phyloP scores from a whole-genome alignment of 2,888 invertebrate species.

The Coleophora flavipennella region DNA sequence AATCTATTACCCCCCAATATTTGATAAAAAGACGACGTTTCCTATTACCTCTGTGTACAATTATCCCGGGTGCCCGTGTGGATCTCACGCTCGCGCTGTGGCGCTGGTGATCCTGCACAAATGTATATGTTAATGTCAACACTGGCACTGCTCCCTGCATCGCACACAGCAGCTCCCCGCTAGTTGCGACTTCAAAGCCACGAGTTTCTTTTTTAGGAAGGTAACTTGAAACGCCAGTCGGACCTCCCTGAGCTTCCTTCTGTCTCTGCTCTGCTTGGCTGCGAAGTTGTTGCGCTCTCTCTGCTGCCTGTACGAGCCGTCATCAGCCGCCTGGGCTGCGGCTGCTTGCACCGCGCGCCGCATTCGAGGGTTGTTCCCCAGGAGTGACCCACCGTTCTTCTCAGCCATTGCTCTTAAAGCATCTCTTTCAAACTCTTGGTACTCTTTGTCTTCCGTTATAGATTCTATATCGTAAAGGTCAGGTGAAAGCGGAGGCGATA shows the following conservation, averaged over 20 bases:
- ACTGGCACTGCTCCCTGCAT: slow-evolving; percentile 21
- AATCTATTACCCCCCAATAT: too few relatives aligned
- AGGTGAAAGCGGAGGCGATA: slow-evolving; percentile 60
- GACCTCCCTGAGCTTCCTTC: slow-evolving; percentile 91
- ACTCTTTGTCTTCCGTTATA: slow-evolving; percentile 70
- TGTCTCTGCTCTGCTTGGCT: slow-evolving; percentile 93
- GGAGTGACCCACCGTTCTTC: slow-evolving; percentile 70
- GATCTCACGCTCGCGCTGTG: too few relatives aligned
- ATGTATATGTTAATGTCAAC: too few relatives aligned
- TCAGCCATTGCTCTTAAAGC: slow-evolving; percentile 78
- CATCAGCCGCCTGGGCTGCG: slow-evolving; percentile 62
- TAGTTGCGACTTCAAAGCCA: slow-evolving; percentile 31
- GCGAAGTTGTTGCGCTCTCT: slow-evolving; percentile 94
- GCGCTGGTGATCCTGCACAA: too few relatives aligned
- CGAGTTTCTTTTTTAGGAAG: slow-evolving; percentile 69
- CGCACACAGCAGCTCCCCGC: slow-evolving; percentile 24
- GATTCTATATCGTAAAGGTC: slow-evolving; percentile 39
- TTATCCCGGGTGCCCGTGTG: too few relatives aligned
- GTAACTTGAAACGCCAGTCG: slow-evolving; percentile 92
- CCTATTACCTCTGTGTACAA: too few relatives aligned
- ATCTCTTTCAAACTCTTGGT: slow-evolving; percentile 78
- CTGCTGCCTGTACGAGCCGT: slow-evolving; percentile 90
- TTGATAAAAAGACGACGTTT: too few relatives aligned
- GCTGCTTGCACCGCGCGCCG: slow-evolving; percentile 64
- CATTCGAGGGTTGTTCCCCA: slow-evolving; percentile 80